These are phyloP conservation scores for Malaclemys terrapin DNA, from an alignment of 2,113 vertebrate genomes.

Conservation along the genomic window DNA sequence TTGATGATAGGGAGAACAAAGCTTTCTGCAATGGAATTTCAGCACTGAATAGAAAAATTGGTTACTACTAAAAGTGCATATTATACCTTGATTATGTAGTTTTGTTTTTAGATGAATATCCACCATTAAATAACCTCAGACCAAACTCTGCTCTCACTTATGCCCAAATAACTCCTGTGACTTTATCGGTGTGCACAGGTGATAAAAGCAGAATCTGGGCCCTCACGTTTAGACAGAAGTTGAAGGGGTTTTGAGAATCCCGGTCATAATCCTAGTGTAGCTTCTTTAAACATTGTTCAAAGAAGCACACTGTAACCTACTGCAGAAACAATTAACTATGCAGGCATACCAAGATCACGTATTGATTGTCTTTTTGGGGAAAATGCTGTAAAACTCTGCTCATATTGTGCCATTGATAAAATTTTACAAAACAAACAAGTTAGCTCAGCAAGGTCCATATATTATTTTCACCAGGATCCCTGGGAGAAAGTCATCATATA, in stretches of 20 bases:
- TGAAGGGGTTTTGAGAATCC: not conserved
- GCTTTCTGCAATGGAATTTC: not conserved
- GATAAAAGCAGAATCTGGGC: not conserved
- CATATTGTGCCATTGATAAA: not conserved
- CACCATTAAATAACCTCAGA: not conserved
- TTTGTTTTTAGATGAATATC: not conserved
- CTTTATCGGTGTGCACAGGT: not conserved
- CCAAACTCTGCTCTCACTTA: not conserved
- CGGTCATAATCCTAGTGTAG: not conserved
- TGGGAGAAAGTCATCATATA: not conserved
- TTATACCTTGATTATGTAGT: no score
- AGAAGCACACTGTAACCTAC: not conserved
- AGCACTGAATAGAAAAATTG: not conserved
- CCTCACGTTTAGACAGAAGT: not conserved
- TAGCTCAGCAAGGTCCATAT: not conserved
- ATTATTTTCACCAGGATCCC: not conserved
- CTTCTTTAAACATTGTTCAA: constrained; percentile 7
- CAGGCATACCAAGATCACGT: not conserved
- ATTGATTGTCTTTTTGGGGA: not conserved
- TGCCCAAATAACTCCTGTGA: not conserved
- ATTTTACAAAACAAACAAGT: not conserved
- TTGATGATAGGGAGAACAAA: not conserved
- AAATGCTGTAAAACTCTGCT: not conserved
- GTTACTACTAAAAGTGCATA: no score
- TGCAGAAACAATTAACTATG: not conserved